Base-by-base conservation (phyloP, 92 coral and sea anemone genomes). In the Nematostella vectensis region DNA sequence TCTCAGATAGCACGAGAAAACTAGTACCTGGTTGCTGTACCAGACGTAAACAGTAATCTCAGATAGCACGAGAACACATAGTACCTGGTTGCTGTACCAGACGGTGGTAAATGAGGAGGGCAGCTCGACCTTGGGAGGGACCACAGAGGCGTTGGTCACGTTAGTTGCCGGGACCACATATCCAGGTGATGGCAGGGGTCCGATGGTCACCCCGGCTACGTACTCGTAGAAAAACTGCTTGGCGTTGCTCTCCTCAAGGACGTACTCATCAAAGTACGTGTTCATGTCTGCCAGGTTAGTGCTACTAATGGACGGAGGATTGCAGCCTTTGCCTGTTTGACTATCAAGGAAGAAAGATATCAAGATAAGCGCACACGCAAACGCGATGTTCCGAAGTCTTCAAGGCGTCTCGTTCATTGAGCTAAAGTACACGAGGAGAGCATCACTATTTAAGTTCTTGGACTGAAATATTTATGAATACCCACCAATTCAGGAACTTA, bases 1-100 rank as follows among this genome's bases (percentile, higher is more conserved):
- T n/a, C n/a, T n/a, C n/a, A n/a, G n/a, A n/a, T n/a, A n/a, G n/a
- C n/a, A n/a, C n/a, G n/a, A n/a, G n/a, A n/a, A n/a, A n/a, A n/a
- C n/a, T n/a, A n/a, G n/a, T n/a, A n/a, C n/a, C n/a, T n/a, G n/a
- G n/a, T n/a, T n/a, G n/a, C n/a, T n/a, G n/a, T n/a, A n/a, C n/a
- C n/a, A n/a, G n/a, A n/a, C n/a, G n/a, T n/a, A n/a, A n/a, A n/a
- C n/a, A n/a, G n/a, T n/a, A n/a, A n/a, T n/a, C 6, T 15, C 40
- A 6, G 40, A 33, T 33, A 6, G 40, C 40, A 6, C 8, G 6
- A 33, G 8, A 6, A 33, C 15, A 33, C 40, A 33, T 33, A 31
- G 52, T 80, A 85, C 95, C 95, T 85, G 68, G 45, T 80, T 80
- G 37, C 95, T 85, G 51, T 62, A 85, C 88, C 84, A 80, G 11